Evolutionary conservation across 1,140 invertebrate species (phyloP).

Genomic region (Brachionus angularis): DNA sequence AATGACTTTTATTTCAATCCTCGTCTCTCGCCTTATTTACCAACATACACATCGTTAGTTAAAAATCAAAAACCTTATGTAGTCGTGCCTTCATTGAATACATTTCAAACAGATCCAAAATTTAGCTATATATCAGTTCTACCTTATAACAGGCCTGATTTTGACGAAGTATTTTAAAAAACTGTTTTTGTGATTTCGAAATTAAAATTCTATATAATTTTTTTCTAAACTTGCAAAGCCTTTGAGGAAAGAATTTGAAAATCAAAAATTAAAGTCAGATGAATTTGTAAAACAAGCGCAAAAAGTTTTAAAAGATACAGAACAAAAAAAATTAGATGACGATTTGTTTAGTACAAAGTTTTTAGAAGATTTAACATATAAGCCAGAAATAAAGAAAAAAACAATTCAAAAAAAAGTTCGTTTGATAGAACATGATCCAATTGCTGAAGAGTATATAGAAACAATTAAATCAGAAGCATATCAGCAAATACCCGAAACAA

Average conservation of each 20-base stretch:
- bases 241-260: constrained; percentile 20
- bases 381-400: not conserved
- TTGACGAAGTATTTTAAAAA: constrained; percentile 5
- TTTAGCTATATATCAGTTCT: constrained; percentile 18
- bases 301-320: constrained; percentile 36
- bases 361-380: constrained; percentile 11
- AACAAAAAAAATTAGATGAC: not conserved
- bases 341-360: constrained; percentile 40
- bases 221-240: too few relatives aligned
- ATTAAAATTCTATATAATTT: not conserved
- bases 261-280: constrained; percentile 34
- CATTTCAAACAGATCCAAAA: not conserved
- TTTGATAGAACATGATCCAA: not conserved
- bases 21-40: constrained; percentile 18
- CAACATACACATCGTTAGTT: constrained; percentile 18
- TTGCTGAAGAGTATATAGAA: constrained; percentile 12
- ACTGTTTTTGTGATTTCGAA: too few relatives aligned
- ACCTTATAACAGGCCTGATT: constrained; percentile 18
- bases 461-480: constrained; percentile 30
- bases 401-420: not conserved
- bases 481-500: not conserved
- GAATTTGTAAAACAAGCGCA: constrained; percentile 32
- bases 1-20: not conserved
- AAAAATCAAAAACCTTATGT: constrained; percentile 36
- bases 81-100: constrained; percentile 17